Conservation (phyloP, 1,140 invertebrate genomes). For the Megathymus violae region DNA sequence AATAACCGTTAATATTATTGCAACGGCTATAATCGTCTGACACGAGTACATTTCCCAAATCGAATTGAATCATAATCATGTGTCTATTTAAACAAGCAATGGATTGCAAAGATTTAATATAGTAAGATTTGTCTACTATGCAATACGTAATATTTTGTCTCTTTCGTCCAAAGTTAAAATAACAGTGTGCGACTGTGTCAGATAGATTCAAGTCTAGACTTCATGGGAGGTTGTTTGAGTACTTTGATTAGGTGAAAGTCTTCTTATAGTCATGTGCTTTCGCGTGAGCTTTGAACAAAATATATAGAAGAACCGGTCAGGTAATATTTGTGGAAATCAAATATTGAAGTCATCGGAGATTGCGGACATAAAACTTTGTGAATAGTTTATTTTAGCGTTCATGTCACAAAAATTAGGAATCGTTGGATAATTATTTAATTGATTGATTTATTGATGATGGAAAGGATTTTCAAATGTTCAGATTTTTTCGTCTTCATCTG, state of each 20-base stretch:
- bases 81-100: background rate
- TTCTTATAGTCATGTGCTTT: constrained; percentile 4
- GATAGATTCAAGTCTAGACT: constrained; percentile 38
- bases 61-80: no score
- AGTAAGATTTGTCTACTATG: constrained; percentile 7
- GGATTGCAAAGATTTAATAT: background rate
- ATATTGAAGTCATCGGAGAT: no score
- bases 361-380: no score
- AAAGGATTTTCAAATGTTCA: no score
- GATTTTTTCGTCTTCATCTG: no score
- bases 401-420: no score
- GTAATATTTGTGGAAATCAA: background rate
- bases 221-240: constrained; percentile 18
- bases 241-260: constrained; percentile 42
- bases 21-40: background rate
- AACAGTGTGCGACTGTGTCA: constrained; percentile 36
- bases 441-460: no score
- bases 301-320: background rate
- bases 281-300: constrained; percentile 9
- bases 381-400: no score
- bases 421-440: no score
- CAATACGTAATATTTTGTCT: constrained; percentile 47
- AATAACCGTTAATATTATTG: background rate
- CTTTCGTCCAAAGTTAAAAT: constrained; percentile 48
- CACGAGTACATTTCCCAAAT: background rate